Evolutionary conservation across 2,797 vertebrate genomes (phyloP), one percentile per base, ranked within the genome.

Genomic region (Gymnocypris eckloni): DNA sequence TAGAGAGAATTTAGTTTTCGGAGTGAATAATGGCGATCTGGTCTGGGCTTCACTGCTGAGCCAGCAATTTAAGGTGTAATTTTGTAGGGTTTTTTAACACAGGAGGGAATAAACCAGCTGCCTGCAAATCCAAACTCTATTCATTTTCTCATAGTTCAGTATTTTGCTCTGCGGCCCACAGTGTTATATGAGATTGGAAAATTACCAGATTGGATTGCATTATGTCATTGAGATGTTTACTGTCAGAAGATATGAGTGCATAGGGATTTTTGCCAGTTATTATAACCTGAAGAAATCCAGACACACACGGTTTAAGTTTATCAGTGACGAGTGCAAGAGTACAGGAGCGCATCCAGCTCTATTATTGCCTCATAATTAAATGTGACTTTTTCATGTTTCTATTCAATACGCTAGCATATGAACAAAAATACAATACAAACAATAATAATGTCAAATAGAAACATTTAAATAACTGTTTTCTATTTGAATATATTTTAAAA

Each of bases 1-100:
- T 81, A 50, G 48, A 83, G 67, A 79, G 70, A 79, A 81, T 86
- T 70, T 82, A n/a, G n/a, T 54, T 73, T 83, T 9, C 69, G 39
- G 52, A 80, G 54, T 72, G 37, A 84, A 77, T 54, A 84, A 78
- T 73, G 77, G 77, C 2, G 25, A 72, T 72, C 76, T 22, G 76
- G 41, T 64, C 67, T 80, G 76, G 81, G 73, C 72, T 43, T 70
- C 64, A 33, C 76, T 72, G 77, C n/a, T 54, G 54, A 83, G 33
- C 59, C 61, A 72, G 59, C 59, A 59, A 80, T 66, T 81, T 71
- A 50, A 69, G 72, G 84, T 73, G 61, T 85, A 67, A 72, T 87
- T 80, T 67, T 56, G 67, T 77, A 39, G 16, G 28, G 0, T 0
- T n/a, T 25, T 75, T 22, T 45, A 45, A 28, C 39, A 52, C 73